phyloP scores from a whole-genome alignment of 2,113 vertebrate species.

The Pycnonotus jocosus region DNA sequence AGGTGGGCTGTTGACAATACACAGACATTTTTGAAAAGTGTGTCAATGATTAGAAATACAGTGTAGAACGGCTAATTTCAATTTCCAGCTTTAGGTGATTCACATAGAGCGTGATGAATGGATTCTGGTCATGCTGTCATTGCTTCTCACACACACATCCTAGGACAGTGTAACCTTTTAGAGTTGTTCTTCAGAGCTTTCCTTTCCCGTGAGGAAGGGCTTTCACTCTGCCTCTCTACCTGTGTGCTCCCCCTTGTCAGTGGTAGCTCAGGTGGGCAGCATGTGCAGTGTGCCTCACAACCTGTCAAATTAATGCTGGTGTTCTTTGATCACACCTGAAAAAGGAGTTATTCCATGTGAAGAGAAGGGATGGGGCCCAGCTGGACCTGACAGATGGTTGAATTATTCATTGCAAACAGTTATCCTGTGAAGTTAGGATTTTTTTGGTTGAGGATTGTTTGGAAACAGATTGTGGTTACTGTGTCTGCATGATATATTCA shows the following conservation, averaged over 20 bases:
- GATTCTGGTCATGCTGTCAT: not conserved
- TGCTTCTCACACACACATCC: not conserved
- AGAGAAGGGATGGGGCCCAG: not conserved
- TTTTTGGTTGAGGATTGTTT: not conserved
- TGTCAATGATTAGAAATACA: not conserved
- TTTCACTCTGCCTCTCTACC: not conserved
- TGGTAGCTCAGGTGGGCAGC: not conserved
- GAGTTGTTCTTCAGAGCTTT: not conserved
- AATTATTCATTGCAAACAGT: constrained; percentile 36
- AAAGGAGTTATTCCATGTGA: not conserved
- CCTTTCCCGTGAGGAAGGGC: rapidly evolving
- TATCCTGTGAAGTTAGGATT: not conserved
- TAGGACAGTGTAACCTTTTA: not conserved
- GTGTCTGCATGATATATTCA: not conserved
- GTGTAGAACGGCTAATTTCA: not conserved
- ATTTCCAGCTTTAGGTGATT: not conserved
- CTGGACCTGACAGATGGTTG: constrained; percentile 29
- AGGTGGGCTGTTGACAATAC: not conserved
- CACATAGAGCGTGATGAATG: not conserved
- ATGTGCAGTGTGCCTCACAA: not conserved
- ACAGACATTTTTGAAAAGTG: not conserved
- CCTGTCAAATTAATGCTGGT: not conserved
- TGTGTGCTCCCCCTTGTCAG: rapidly evolving
- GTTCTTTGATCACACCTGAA: not conserved
- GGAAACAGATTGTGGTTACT: constrained; percentile 24